Evolutionary conservation across 2,113 vertebrate genomes (phyloP), one percentile per base, ranked within the genome.

Genomic region (Argyrosomus japonicus): DNA sequence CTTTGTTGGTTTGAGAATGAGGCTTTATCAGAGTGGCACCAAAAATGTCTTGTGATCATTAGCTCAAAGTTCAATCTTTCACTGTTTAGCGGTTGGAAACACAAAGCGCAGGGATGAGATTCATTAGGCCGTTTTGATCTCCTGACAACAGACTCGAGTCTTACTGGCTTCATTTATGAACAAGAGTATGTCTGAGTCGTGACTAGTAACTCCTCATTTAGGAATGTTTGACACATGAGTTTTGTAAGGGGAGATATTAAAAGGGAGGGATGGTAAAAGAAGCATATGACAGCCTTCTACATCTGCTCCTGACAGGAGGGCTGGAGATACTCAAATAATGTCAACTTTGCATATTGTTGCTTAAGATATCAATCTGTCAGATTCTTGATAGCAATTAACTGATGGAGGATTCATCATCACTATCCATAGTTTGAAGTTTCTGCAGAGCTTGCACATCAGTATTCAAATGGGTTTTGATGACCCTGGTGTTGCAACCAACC

Each of bases 401-500:
- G 12, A 36, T 9, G 2, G 2, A 51, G 51, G 7, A 45, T 74
- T 43, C 10, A 18, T 62, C 6, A 8, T 14, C 8, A 9, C 21
- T 36, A 17, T 57, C 4, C 7, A 1, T 17, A 13, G 68, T 72
- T 11, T 43, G n/a, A n/a, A 50, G 21, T 14, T 17, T 54, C 18
- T 40, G 10, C 19, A 64, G 29, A 60, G 43, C 53, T 43, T 79
- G 19, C 32, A 32, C 27, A 70, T 70, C 29, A 71, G 32, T 58
- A 68, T 67, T 61, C 64, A 1, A 6, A 23, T 36, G 45, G 4
- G 32, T 10, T 29, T 48, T 4, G 27, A 18, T 77, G 67, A 86
- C 62, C 64, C 65, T 29, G 54, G 18, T 72, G 54, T 43, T 45
- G 32, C 53, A 79, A 73, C 51, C 29, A 58, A 50, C 69, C 58